Evolutionary conservation across 2,797 vertebrate genomes (phyloP).

Genomic region (Alauda arvensis): DNA sequence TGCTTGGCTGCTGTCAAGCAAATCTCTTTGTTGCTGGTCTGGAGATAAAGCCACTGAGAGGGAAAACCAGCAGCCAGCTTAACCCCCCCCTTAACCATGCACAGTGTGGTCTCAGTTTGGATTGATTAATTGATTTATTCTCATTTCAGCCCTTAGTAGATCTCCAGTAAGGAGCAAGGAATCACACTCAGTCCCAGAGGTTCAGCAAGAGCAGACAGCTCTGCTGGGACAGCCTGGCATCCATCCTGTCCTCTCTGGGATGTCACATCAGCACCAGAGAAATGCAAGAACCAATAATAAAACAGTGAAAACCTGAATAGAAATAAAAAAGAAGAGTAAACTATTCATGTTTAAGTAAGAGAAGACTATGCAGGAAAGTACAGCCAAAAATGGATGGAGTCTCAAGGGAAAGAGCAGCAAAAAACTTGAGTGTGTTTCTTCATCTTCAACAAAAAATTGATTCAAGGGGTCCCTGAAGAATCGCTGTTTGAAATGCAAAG

Average conservation of each 20-base stretch:
- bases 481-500: not conserved
- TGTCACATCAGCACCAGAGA: not conserved
- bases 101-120: not conserved
- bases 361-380: not conserved
- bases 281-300: not conserved
- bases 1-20: not conserved
- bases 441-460: not conserved
- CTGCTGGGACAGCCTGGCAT: not conserved
- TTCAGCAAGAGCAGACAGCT: not conserved
- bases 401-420: not conserved
- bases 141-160: not conserved
- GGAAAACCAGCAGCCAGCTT: not conserved
- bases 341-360: not conserved
- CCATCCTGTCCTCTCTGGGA: not conserved
- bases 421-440: not conserved
- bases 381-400: not conserved
- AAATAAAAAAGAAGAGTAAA: not conserved
- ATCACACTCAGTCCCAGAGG: accelerated
- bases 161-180: not conserved
- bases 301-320: not conserved
- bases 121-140: not conserved
- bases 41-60: not conserved
- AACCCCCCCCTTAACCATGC: not conserved
- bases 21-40: not conserved
- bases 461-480: not conserved